Evolutionary conservation across 2,113 vertebrate species (phyloP).

Genomic region (Corythoichthys intestinalis): DNA sequence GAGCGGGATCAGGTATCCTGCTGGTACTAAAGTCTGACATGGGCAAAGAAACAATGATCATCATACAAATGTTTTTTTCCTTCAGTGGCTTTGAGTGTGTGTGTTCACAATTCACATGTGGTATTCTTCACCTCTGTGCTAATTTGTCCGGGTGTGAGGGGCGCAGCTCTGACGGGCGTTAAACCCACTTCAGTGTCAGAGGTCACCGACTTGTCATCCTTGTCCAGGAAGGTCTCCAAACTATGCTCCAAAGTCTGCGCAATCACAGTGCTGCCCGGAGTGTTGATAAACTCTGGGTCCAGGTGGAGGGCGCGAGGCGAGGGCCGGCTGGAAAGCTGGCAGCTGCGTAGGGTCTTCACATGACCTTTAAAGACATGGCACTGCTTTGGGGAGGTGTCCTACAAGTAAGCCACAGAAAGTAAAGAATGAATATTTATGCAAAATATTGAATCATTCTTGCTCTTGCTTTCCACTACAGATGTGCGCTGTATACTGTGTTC

Average conservation of each 20-base stretch:
- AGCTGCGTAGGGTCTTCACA: constrained; percentile 51
- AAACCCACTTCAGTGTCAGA: constrained; percentile 51
- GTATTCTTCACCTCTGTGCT: constrained; percentile 57
- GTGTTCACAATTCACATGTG: not conserved
- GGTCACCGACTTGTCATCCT: constrained; percentile 44
- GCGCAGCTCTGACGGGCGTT: constrained; percentile 56
- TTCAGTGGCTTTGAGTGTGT: not conserved
- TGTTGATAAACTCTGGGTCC: constrained; percentile 64
- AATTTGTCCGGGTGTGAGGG: constrained; percentile 55
- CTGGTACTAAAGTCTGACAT: constrained; percentile 80
- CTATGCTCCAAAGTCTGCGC: constrained; percentile 62
- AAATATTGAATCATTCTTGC: not conserved
- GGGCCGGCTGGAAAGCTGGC: constrained; percentile 37
- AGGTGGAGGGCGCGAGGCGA: constrained; percentile 67
- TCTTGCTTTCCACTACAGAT: too few species aligned
- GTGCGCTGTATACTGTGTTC: too few species aligned
- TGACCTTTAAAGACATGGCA: constrained; percentile 64
- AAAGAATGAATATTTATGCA: not conserved
- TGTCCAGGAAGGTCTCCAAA: constrained; percentile 66
- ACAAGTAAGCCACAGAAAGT: not conserved
- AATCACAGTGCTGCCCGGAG: constrained; percentile 38
- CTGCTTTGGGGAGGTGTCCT: constrained; percentile 69
- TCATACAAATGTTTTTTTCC: not conserved
- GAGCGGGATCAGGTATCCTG: constrained; percentile 88
- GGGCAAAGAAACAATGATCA: constrained; percentile 13